Evolutionary conservation across 2,113 vertebrate species (phyloP).

Genomic region (Arizona elegans): DNA sequence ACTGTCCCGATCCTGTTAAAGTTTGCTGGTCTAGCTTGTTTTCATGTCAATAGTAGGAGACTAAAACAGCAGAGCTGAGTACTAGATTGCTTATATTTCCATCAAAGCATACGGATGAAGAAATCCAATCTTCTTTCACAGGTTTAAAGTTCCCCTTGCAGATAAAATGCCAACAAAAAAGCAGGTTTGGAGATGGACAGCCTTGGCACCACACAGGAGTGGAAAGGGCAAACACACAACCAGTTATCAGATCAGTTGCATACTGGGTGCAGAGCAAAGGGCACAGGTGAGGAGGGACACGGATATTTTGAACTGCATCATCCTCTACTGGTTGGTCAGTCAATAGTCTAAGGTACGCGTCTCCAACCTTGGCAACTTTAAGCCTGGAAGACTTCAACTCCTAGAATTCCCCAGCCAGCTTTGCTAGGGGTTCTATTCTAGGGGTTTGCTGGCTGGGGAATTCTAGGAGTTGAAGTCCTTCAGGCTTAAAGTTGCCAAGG

Average conservation of each 20-base stretch:
- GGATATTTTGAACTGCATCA: not conserved
- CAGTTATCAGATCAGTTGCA: constrained; percentile 2
- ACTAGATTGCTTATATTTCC: not conserved
- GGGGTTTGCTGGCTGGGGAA: too few relatives aligned
- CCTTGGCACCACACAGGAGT: not conserved
- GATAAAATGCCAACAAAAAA: not conserved
- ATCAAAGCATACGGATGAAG: constrained; percentile 4
- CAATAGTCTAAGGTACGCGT: not conserved
- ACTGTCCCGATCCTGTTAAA: not conserved
- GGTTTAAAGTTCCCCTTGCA: constrained; percentile 38
- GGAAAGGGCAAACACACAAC: not conserved
- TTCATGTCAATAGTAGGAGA: not conserved
- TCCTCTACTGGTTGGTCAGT: constrained; percentile 26
- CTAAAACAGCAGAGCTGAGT: not conserved
- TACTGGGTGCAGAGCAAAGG: not conserved
- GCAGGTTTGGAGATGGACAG: constrained; percentile 20
- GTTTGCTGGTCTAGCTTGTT: not conserved
- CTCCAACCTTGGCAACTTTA: too few relatives aligned
- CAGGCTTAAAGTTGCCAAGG: too few relatives aligned
- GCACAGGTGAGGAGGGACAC: not conserved
- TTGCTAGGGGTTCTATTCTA: too few relatives aligned
- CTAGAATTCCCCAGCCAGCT: too few relatives aligned
- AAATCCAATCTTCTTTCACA: constrained; percentile 17
- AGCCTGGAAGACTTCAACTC: too few relatives aligned
- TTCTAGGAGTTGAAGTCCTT: too few relatives aligned